Percentiles rank a stretch among this genome's conserved stretches.
These are phyloP conservation scores for Thinocorus orbignyianus DNA, from an alignment of 2,113 vertebrate genomes.

Conservation along the genomic window DNA sequence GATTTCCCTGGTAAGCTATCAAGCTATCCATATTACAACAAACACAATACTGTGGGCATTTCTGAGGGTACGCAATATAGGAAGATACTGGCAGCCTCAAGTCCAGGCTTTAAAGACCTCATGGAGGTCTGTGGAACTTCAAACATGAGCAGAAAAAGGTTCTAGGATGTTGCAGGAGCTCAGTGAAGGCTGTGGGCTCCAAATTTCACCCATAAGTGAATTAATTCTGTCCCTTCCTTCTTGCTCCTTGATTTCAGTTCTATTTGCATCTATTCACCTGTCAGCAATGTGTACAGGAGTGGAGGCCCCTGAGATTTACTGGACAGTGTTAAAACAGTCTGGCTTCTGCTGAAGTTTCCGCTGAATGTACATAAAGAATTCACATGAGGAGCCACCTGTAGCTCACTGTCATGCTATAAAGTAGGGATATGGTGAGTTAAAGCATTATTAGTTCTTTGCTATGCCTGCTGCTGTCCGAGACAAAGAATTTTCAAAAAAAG, in stretches of 20 bases:
- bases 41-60: neutral
- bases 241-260: neutral
- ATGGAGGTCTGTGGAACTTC: neutral
- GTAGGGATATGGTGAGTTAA: neutral
- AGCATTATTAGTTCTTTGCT: neutral
- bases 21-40: neutral
- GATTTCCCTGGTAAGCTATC: neutral
- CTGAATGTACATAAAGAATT: neutral
- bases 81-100: neutral
- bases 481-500: neutral
- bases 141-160: neutral
- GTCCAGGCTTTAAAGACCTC: neutral
- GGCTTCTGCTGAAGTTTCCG: neutral
- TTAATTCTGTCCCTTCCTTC: rapidly evolving
- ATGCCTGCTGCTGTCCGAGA: neutral
- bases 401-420: neutral
- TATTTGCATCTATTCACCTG: neutral
- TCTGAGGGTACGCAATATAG: neutral
- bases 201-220: neutral
- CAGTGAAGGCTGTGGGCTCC: neutral
- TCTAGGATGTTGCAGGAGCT: neutral
- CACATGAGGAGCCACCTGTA: neutral
- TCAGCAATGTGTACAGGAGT: too few relatives aligned
- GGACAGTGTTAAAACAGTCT: neutral
- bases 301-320: neutral